A percentile compares a stretch with the other conserved stretches of the same genome.
Conservation (phyloP, 1,140 invertebrate species). For the Hirudo medicinalis region DNA sequence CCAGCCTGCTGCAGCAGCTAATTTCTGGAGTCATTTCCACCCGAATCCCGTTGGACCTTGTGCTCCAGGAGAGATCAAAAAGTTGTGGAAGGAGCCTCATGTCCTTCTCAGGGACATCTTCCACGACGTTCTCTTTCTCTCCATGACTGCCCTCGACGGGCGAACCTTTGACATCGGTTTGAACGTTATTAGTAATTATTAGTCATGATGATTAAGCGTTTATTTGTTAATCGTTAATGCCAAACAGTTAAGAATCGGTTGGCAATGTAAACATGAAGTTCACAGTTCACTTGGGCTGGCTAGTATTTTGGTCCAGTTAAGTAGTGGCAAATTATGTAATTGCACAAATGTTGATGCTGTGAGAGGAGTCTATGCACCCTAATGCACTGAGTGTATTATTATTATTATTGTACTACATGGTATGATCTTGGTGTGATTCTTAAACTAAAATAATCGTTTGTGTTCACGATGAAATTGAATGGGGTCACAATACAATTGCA, state of each 20-base stretch:
- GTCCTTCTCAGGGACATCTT: not conserved
- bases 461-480: no score
- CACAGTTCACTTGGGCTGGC: no score
- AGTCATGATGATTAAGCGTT: not conserved
- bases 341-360: not conserved
- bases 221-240: no score
- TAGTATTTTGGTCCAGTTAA: not conserved
- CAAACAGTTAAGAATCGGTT: no score
- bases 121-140: not conserved
- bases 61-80: not conserved
- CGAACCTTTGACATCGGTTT: not conserved
- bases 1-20: not conserved
- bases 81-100: not conserved
- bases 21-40: not conserved
- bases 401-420: no score
- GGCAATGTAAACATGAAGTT: no score
- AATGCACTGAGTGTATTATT: no score
- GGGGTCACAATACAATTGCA: no score
- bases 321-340: not conserved
- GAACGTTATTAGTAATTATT: not conserved
- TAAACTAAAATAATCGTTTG: no score
- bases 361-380: no score
- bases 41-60: not conserved
- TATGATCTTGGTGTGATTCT: no score
- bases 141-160: not conserved